Base-by-base conservation (phyloP, 2,113 vertebrate species). In the Scomber japonicus region DNA sequence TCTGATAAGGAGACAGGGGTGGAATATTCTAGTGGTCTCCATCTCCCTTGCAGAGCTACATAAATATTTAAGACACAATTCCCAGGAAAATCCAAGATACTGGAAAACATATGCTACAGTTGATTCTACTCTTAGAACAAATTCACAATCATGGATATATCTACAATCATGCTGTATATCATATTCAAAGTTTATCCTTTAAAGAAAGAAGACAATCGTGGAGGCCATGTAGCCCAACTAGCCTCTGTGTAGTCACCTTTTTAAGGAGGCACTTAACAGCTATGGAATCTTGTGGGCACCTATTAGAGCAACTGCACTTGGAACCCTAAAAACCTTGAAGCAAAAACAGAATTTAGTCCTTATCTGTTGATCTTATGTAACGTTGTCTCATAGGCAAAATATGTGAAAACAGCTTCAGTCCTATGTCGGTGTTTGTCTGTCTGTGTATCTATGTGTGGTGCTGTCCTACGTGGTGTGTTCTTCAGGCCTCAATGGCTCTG, bases 401-500 rank as follows among this genome's bases (percentile, higher is more conserved):
- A 8, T 1, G 3, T 9, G 15, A 19, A 21, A 75, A 78, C 24
- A 24, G 50, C 49, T 50, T 64, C 19, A 65, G 11, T 53, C 9
- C 10, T 48, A 49, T 79, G 49, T 8, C 71, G 56, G 9, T 54
- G 49, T 71, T 62, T 82, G 75, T 89, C 80, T 80, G 50, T 68
- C 46, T 71, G 49, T 27, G 2, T 79, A 46, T 76, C 11, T 77
- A 4, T 73, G 69, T 55, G 45, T 71, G 11, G 45, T n/a, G 35
- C 49, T 73, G 65, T 85, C 79, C 68, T 88, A 11, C 45, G 64
- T 81, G 50, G 75, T 73, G 78, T 91, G 92, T 84, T 93, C 90
- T 95, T 94, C 92, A 94, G 87, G 92, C 90, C 91, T 94, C 92
- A 72, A 40, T 88, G 84, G 75, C 55, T 92, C 69, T 71, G 86